These are phyloP conservation scores for Machimus atricapillus DNA, from an alignment of 2,888 invertebrate genomes.

Conservation along the genomic window DNA sequence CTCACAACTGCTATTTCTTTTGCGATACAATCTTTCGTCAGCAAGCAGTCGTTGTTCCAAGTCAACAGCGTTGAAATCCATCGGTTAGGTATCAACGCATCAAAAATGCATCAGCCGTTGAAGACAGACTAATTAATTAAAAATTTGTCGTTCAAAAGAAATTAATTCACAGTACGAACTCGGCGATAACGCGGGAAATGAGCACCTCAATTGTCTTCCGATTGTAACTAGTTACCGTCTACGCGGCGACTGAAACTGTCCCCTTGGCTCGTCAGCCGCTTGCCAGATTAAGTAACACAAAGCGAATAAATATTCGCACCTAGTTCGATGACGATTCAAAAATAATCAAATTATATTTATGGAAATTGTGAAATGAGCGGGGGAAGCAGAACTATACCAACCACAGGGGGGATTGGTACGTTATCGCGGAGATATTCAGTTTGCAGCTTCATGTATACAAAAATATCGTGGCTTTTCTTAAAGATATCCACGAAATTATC, in stretches of 20 bases:
- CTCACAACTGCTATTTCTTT: constrained; percentile 31
- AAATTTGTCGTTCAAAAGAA: background rate
- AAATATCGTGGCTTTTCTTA: background rate
- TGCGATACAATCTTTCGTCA: constrained; percentile 43
- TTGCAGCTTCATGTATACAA: background rate
- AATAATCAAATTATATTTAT: constrained; percentile 27
- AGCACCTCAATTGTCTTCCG: background rate
- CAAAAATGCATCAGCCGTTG: background rate
- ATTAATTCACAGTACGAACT: background rate
- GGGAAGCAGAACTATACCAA: background rate
- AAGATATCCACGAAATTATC: background rate
- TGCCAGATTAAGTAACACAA: background rate
- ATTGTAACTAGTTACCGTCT: constrained; percentile 17
- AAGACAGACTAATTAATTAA: background rate
- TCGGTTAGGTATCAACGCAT: background rate
- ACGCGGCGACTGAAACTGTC: constrained; percentile 1
- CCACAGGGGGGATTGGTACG: background rate
- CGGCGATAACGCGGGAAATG: background rate
- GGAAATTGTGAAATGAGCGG: background rate
- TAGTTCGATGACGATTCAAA: background rate
- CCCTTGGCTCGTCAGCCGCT: background rate
- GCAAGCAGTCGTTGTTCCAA: constrained; percentile 42
- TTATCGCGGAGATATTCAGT: background rate
- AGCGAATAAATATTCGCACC: background rate
- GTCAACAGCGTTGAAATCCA: constrained; percentile 44